Conservation (phyloP, 2,113 vertebrate species). For the Ptychochromis oligacanthus region DNA sequence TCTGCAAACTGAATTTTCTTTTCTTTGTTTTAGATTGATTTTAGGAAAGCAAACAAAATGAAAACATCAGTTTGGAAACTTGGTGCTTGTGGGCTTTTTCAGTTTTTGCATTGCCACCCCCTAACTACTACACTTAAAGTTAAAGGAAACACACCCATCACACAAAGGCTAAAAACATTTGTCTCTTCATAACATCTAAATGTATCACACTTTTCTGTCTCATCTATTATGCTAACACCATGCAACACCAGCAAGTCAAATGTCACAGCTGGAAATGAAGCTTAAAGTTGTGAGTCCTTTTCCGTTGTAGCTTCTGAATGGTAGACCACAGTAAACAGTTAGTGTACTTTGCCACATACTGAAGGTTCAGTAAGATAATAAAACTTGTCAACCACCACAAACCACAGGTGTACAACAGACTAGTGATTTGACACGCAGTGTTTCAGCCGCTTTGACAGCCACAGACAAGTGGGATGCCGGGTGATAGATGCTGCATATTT, state of each 20-base stretch:
- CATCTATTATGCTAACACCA: background rate
- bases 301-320: background rate
- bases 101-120: background rate
- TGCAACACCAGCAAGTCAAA: background rate
- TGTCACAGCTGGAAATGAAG: background rate
- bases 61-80: background rate
- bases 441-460: background rate
- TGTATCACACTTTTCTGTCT: background rate
- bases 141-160: background rate
- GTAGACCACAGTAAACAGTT: conserved; percentile 20
- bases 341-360: background rate
- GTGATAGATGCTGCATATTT: background rate
- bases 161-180: background rate
- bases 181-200: background rate
- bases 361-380: background rate
- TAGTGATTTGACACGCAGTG: background rate
- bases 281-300: background rate
- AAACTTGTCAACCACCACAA: conserved; percentile 9
- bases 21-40: background rate
- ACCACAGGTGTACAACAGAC: background rate
- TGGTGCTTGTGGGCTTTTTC: background rate
- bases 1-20: background rate
- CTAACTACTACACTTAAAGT: background rate
- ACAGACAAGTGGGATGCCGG: background rate
- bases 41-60: background rate